A percentile compares a stretch with the other conserved stretches of the same genome.
Conservation (phyloP, 2,888 invertebrate genomes). For the Drosophila rubida region DNA sequence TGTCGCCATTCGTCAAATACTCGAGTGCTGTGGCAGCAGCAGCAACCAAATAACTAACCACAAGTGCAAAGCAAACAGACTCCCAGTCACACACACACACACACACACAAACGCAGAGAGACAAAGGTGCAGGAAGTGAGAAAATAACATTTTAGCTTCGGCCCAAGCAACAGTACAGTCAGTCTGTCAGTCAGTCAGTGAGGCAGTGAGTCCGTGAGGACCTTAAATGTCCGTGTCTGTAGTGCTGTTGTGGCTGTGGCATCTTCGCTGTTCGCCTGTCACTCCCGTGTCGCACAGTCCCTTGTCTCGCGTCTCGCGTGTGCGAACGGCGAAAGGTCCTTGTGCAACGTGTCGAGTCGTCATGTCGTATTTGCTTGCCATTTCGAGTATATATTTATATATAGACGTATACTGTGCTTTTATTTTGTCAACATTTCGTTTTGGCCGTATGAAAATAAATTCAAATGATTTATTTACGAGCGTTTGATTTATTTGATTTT, state of each 20-base stretch:
- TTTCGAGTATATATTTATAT: slow-evolving; percentile 74
- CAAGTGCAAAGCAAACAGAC: slow-evolving; percentile 54
- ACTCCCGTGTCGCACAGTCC: slow-evolving; percentile 41
- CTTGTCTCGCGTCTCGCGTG: slow-evolving; percentile 16
- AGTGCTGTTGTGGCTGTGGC: slow-evolving; percentile 3
- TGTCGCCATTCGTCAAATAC: slow-evolving; percentile 53
- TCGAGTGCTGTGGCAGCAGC: slow-evolving; percentile 29
- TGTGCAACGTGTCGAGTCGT: slow-evolving; percentile 60
- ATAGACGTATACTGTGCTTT: too few relatives aligned
- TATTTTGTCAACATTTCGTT: slow-evolving; percentile 73
- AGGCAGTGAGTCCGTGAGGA: slow-evolving; percentile 3
- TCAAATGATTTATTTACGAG: slow-evolving; percentile 84
- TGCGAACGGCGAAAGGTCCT: slow-evolving; percentile 27
- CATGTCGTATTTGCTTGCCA: slow-evolving; percentile 40
- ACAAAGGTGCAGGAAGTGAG: slow-evolving; percentile 52
- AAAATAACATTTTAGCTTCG: slow-evolving; percentile 62
- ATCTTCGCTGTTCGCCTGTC: slow-evolving; percentile 58
- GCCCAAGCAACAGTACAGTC: slow-evolving; percentile 8
- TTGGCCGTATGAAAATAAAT: slow-evolving; percentile 75
- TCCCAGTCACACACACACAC: slow-evolving; percentile 32
- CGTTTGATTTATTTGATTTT: slow-evolving; percentile 83
- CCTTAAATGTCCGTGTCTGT: slow-evolving; percentile 26
- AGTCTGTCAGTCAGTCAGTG: neutral
- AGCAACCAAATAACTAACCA: slow-evolving; percentile 66
- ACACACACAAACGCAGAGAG: slow-evolving; percentile 7